These are phyloP conservation scores for Paedocypris sp. DNA, from an alignment of 2,113 vertebrate species.

Conservation along the genomic window DNA sequence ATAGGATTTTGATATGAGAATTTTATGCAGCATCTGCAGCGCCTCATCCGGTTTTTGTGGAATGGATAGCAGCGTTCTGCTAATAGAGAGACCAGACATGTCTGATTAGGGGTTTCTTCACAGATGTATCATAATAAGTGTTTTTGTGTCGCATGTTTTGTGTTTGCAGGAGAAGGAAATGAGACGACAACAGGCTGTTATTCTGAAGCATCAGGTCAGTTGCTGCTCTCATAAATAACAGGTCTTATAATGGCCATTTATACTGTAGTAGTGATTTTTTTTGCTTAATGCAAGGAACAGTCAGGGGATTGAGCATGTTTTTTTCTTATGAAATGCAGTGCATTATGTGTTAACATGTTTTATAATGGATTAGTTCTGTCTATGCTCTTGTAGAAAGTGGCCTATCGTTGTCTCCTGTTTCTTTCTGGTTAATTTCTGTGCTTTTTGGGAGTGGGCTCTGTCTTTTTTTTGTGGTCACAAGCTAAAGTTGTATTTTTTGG, in stretches of 20 bases:
- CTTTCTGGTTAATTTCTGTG: constrained; percentile 70
- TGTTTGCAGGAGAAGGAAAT: constrained; percentile 91
- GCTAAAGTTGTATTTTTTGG: constrained; percentile 54
- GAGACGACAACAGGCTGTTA: constrained; percentile 90
- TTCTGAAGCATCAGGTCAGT: constrained; percentile 88
- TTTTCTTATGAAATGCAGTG: neutral
- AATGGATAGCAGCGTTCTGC: too few relatives aligned
- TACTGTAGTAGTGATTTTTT: neutral
- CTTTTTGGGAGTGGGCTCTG: constrained; percentile 70
- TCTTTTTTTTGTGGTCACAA: constrained; percentile 55
- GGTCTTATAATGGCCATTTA: constrained; percentile 8
- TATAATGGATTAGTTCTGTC: neutral
- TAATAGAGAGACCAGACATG: neutral
- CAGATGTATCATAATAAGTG: neutral
- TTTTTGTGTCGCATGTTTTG: constrained; percentile 17
- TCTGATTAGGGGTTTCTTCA: neutral
- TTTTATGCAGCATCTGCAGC: too few relatives aligned
- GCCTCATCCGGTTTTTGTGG: too few relatives aligned
- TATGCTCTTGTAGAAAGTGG: neutral
- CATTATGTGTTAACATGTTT: neutral
- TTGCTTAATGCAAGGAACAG: too few relatives aligned
- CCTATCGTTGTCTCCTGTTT: constrained; percentile 56
- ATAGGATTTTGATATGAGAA: too few relatives aligned
- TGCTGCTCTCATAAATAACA: constrained; percentile 27
- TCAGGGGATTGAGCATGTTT: too few relatives aligned